A percentile compares a stretch with the other conserved stretches of the same genome.
These are phyloP conservation scores for Diarsia dahlii DNA, from an alignment of 2,888 invertebrate genomes.

Conservation along the genomic window DNA sequence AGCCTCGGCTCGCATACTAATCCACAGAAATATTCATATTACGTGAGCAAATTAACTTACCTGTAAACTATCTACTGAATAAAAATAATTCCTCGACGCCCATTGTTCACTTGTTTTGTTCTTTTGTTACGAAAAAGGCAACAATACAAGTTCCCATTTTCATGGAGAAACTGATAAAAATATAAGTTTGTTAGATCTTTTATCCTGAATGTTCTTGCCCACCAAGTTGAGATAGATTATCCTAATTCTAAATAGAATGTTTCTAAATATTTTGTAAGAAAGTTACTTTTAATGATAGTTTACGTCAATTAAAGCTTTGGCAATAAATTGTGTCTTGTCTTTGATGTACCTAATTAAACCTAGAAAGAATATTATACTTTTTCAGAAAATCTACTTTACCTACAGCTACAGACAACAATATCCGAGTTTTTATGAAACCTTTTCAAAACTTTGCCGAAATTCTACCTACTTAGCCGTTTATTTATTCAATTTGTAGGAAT, in stretches of 20 bases:
- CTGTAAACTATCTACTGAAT: constrained; percentile 53
- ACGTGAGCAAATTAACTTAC: constrained; percentile 76
- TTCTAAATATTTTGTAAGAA: not conserved
- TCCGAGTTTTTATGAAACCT: constrained; percentile 50
- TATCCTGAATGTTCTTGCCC: constrained; percentile 6
- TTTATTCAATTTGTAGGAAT: constrained; percentile 62
- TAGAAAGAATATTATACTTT: constrained; percentile 40
- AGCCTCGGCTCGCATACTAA: constrained; percentile 75
- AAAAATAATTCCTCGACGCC: constrained; percentile 19
- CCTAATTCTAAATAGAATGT: constrained; percentile 26
- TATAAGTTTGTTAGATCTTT: not conserved
- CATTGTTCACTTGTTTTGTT: constrained; percentile 17
- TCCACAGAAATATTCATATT: constrained; percentile 73
- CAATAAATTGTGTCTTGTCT: constrained; percentile 11
- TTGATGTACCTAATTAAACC: constrained; percentile 39
- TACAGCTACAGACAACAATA: constrained; percentile 26
- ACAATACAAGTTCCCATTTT: constrained; percentile 3
- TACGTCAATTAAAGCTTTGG: constrained; percentile 7
- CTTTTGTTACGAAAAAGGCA: not conserved
- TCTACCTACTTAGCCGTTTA: constrained; percentile 48
- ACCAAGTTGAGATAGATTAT: constrained; percentile 23
- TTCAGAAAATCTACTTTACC: constrained; percentile 22
- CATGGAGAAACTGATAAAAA: not conserved
- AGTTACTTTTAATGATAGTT: constrained; percentile 11
- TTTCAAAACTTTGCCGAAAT: constrained; percentile 49